These are phyloP conservation scores for Pristis pectinata DNA, from an alignment of 2,797 vertebrate species.

Conservation along the genomic window DNA sequence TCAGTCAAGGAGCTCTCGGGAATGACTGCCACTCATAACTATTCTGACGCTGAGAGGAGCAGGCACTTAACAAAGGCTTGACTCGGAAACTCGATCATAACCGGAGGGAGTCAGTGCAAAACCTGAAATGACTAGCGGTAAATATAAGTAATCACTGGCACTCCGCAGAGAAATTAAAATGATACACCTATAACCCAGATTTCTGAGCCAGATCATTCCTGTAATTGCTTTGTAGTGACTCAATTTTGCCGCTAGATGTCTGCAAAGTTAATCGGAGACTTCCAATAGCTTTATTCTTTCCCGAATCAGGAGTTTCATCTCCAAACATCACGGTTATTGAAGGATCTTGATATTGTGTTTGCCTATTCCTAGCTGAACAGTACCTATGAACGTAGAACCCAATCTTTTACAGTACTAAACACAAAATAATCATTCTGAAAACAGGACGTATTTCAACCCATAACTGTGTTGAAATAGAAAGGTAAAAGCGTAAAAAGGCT, in stretches of 20 bases:
- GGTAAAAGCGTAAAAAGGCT: constrained; percentile 57
- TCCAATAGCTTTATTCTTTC: neutral
- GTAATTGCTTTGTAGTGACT: constrained; percentile 52
- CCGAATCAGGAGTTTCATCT: neutral
- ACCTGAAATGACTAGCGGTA: neutral
- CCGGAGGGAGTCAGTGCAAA: neutral
- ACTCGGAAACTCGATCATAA: neutral
- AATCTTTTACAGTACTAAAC: neutral
- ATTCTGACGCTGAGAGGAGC: constrained; percentile 14
- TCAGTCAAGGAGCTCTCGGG: neutral
- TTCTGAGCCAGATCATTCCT: constrained; percentile 5
- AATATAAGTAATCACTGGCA: constrained; percentile 14
- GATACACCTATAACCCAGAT: neutral
- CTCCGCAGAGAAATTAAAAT: no score
- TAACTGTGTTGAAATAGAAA: constrained; percentile 55
- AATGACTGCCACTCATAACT: constrained; percentile 23
- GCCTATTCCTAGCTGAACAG: neutral
- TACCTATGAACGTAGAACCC: neutral
- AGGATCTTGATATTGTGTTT: neutral
- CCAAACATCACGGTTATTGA: neutral
- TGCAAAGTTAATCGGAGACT: constrained; percentile 55
- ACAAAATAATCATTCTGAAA: neutral
- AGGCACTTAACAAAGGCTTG: neutral
- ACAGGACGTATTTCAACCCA: neutral
- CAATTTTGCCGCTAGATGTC: constrained; percentile 66